Conservation (phyloP, 2,888 invertebrate species). For the Chouioia cunea region DNA sequence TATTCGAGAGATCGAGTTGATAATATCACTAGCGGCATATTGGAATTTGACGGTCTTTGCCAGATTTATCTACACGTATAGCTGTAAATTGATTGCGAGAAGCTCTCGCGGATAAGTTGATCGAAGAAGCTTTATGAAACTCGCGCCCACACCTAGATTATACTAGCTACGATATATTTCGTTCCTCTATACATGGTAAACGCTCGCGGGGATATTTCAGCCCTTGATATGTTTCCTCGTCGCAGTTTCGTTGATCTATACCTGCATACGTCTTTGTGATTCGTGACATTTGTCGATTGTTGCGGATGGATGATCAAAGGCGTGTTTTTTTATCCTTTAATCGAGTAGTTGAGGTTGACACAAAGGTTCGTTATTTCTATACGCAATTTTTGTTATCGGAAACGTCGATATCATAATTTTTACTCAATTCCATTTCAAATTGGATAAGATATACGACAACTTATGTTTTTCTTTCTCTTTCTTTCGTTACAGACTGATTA, state of each 20-base stretch:
- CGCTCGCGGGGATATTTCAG: no score
- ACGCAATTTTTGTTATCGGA: no score
- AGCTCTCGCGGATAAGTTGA: background rate
- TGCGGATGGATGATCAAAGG: background rate
- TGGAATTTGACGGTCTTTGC: background rate
- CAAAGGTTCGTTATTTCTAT: background rate
- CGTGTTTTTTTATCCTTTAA: background rate
- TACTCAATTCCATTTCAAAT: no score
- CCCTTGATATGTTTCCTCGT: no score
- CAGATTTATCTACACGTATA: background rate
- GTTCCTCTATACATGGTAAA: no score
- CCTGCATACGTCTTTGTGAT: no score
- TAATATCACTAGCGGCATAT: background rate
- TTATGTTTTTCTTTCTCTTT: background rate
- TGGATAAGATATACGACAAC: no score
- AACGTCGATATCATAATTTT: no score
- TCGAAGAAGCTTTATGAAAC: background rate
- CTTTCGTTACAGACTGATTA: slow-evolving; percentile 73
- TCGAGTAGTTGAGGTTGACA: background rate
- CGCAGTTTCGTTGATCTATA: no score
- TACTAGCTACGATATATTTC: no score
- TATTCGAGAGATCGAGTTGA: background rate
- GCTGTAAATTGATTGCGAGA: slow-evolving; percentile 7
- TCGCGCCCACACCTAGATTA: no score
- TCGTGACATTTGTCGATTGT: no score